phyloP scores from a whole-genome alignment of 2,113 vertebrate genomes.

The Zosterops pallidus region DNA sequence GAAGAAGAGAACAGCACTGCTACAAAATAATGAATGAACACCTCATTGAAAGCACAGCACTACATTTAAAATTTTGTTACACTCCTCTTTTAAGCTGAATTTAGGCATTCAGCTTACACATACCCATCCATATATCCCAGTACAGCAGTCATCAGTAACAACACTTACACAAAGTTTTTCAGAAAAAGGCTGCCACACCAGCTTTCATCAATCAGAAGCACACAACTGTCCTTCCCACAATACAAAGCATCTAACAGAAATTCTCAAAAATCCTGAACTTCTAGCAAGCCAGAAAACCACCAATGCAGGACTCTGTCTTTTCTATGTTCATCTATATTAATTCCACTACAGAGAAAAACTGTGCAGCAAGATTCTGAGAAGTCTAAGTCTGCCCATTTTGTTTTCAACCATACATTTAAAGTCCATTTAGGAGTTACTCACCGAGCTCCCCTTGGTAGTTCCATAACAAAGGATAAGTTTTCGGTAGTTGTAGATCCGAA shows the following conservation, averaged over 20 bases:
- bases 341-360: not conserved
- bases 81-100: not conserved
- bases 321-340: not conserved
- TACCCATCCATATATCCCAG: not conserved
- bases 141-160: not conserved
- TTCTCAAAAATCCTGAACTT: not conserved
- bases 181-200: not conserved
- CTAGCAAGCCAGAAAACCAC: not conserved
- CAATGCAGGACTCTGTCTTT: not conserved
- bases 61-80: not conserved
- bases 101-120: not conserved
- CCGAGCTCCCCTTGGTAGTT: constrained; percentile 95
- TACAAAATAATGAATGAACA: not conserved
- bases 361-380: not conserved
- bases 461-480: constrained; percentile 98
- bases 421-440: constrained; percentile 62
- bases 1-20: not conserved
- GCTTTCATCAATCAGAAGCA: not conserved
- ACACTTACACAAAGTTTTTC: not conserved
- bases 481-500: constrained; percentile 95
- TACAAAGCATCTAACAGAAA: not conserved
- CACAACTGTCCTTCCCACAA: not conserved
- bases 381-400: not conserved
- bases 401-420: not conserved
- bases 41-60: not conserved